Evolutionary conservation across 2,797 vertebrate genomes (phyloP), one percentile per base, ranked within the genome.

Genomic region (Arrhamphus sclerolepis): DNA sequence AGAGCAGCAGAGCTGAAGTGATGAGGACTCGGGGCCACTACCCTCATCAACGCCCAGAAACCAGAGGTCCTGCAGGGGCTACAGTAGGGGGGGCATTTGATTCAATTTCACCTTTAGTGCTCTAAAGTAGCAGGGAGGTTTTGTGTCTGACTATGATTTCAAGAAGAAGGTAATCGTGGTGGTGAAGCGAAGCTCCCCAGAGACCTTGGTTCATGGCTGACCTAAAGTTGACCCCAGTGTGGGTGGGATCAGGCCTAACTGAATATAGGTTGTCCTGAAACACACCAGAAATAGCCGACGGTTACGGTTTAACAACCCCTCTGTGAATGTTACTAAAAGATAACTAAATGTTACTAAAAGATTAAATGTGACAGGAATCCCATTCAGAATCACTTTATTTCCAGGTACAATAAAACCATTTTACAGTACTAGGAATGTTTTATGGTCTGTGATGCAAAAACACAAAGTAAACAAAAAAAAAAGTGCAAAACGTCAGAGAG

Each of bases 1-100:
- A 48, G 75, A 77, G 31, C 43, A 77, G 47, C 41, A 67, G 72
- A 60, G 48, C 21, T 16, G 17, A 5, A n/a, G 21, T 34, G 56
- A 53, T 52, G 71, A 70, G 62, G 53, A 72, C 56, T 17, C 41
- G 47, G 52, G 28, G 8, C 28, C 31, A 11, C 18, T 7, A 56
- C 24, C 31, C 8, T 11, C 31, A 10, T 10, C 31, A 11, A 7
- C 22, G 56, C 21, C 52, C 55, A 34, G 40, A 20, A 29, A 46
- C 21, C 26, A 10, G 50, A 47, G 21, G 53, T n/a, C 70, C 63
- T 29, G 43, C 29, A 39, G 72, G n/a, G 55, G 44, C 10, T 26
- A n/a, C 8, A 14, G 24, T 18, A 20, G 42, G 39, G 42, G 16
- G 41, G 40, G 54, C 24, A n/a, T 66, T 64, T 14, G 44, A 51